Base-by-base conservation (phyloP, 2,113 vertebrate species). In the Siphamia tubifer region DNA sequence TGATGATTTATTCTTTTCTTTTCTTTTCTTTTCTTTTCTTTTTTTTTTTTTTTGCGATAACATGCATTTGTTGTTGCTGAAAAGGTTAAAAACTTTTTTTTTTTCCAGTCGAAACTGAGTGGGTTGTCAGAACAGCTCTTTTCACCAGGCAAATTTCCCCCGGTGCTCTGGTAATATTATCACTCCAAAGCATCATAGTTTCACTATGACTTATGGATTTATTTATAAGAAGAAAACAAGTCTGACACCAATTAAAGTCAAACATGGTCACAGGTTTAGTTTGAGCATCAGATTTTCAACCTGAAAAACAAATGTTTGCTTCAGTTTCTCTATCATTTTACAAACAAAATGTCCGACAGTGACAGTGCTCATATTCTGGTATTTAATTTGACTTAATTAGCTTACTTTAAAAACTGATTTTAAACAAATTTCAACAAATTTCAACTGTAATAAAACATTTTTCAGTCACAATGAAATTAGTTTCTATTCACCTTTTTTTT, bases 191-290 rank as follows among this genome's bases (percentile, higher is more conserved):
- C 94, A 97, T 96, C 95, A 89, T 24, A 91, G 96, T 99, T 99
- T 99, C 96, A 96, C 85, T 96, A 94, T 98, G 95, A 98, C 91
- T 96, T 95, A 91, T 95, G 92, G 93, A 96, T 97, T 94, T 98
- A 98, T 98, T 98, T 97, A 95, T 96, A 95, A 81, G 86, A 92
- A 96, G 86, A 92, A 97, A 96, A 96, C 95, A 96, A 95, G 94
- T 90, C 94, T 94, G 91, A 94, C 92, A 94, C 93, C 91, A 92
- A 92, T 93, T 63, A 61, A 61, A 78, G 55, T 25, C 62, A 24
- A 40, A 71, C 40, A 55, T 15, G 58, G 1, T 43, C 61, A 21
- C 44, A 28, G 2, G 24, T 34, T 34, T 31, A 32, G 21, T 39
- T 51, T 44, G 15, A 61, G 38, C 30, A 27, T 24, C 15, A 7